phyloP scores from a whole-genome alignment of 2,113 vertebrate species.

The Muscicapa adusta region DNA sequence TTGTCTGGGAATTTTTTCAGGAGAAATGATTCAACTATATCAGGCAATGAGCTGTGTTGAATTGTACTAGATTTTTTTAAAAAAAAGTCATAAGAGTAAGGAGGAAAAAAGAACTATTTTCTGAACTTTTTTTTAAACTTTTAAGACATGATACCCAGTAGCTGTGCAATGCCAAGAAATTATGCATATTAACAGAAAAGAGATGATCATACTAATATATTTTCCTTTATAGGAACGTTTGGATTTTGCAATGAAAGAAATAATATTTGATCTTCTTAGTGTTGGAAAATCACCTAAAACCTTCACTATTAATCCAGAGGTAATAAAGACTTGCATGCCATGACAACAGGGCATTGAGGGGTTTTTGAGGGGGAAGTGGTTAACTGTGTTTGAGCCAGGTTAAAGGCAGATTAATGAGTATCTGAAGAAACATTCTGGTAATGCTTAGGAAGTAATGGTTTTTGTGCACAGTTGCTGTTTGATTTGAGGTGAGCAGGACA shows the following conservation, averaged over 20 bases:
- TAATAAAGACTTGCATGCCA: conserved; percentile 55
- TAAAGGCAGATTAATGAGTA: neutral
- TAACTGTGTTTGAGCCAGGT: neutral
- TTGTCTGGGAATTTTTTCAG: neutral
- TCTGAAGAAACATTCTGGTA: neutral
- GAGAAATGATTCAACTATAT: neutral
- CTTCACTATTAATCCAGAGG: conserved; percentile 98
- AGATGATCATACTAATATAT: neutral
- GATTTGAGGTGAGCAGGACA: neutral
- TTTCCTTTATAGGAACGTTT: conserved; percentile 87
- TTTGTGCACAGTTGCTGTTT: neutral
- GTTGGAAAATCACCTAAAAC: conserved; percentile 98
- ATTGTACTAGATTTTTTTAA: neutral
- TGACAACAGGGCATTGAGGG: neutral
- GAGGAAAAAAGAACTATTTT: neutral
- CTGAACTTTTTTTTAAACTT: neutral
- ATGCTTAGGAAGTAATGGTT: neutral
- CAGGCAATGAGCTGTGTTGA: neutral
- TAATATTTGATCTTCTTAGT: conserved; percentile 99
- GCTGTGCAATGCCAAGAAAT: neutral
- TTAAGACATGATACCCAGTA: neutral
- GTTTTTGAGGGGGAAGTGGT: neutral
- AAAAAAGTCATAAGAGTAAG: neutral
- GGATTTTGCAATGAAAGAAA: conserved; percentile 99
- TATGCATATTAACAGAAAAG: neutral